Conservation (phyloP, 2,797 vertebrate species). For the Urophycis tenuis region DNA sequence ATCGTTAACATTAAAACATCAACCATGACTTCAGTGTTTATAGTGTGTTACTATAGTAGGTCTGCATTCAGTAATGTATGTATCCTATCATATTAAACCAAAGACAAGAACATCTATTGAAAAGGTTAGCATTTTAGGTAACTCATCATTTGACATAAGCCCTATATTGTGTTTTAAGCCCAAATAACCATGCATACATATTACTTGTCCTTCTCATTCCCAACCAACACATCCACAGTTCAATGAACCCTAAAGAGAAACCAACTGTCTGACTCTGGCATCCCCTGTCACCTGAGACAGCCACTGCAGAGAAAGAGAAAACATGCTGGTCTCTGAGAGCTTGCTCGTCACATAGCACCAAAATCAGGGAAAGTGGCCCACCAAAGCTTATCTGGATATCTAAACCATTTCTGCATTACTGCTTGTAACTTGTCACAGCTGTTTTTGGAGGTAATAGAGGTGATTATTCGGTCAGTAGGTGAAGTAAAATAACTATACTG, state of each 20-base stretch:
- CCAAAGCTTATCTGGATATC: not conserved
- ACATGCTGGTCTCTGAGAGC: not conserved
- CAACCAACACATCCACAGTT: not conserved
- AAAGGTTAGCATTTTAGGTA: not conserved
- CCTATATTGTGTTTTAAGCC: not conserved
- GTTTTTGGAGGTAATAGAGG: not conserved
- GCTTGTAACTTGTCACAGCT: not conserved
- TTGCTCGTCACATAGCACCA: not conserved
- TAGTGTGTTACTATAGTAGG: not conserved
- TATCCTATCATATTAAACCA: not conserved
- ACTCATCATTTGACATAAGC: not conserved
- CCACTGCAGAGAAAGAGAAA: not conserved
- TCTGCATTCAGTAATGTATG: not conserved
- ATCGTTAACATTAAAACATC: not conserved
- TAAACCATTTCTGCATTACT: not conserved
- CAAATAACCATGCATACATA: not conserved
- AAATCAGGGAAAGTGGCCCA: not conserved
- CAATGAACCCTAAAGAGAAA: not conserved
- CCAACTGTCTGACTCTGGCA: not conserved
- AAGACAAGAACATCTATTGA: not conserved
- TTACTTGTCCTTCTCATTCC: not conserved
- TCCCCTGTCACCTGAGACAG: not conserved
- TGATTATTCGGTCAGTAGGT: not conserved
- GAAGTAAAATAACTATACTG: not conserved
- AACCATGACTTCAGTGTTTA: not conserved